phyloP scores from a whole-genome alignment of 2,888 invertebrate genomes.

The Xylophagus ater region DNA sequence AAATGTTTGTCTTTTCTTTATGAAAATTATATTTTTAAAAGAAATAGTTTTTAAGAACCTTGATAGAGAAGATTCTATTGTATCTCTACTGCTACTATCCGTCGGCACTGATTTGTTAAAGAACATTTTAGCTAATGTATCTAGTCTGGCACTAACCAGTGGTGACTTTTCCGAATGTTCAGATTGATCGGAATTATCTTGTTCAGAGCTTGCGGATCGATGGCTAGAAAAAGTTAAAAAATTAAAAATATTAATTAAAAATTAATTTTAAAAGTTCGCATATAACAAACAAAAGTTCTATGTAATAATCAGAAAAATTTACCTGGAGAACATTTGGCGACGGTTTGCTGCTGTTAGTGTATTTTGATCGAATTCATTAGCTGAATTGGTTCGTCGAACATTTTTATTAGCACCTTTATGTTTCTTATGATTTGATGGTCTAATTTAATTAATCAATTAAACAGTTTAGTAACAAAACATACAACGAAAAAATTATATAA shows the following conservation, averaged over 20 bases:
- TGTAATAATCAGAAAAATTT: slow-evolving; percentile 21
- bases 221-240: slow-evolving; percentile 31
- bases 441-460: slow-evolving; percentile 6
- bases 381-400: slow-evolving; percentile 56
- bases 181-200: slow-evolving; percentile 41
- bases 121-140: slow-evolving; percentile 63
- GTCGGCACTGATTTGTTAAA: slow-evolving; percentile 49
- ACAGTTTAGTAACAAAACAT: slow-evolving; percentile 13
- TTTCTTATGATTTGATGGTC: slow-evolving; percentile 29
- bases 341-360: slow-evolving; percentile 53
- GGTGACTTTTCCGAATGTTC: slow-evolving; percentile 50
- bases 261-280: neutral
- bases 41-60: slow-evolving; percentile 32
- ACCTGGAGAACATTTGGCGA: slow-evolving; percentile 49
- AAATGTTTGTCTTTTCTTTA: too few relatives aligned
- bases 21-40: too few relatives aligned
- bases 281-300: neutral
- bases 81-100: slow-evolving; percentile 38
- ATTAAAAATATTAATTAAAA: slow-evolving; percentile 1
- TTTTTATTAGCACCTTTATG: slow-evolving; percentile 49
- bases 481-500: neutral
- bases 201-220: slow-evolving; percentile 51
- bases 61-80: slow-evolving; percentile 39
- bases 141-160: slow-evolving; percentile 58
- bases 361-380: slow-evolving; percentile 53